These are phyloP conservation scores for Agelaius phoeniceus DNA, from an alignment of 2,113 vertebrate species.

Conservation along the genomic window DNA sequence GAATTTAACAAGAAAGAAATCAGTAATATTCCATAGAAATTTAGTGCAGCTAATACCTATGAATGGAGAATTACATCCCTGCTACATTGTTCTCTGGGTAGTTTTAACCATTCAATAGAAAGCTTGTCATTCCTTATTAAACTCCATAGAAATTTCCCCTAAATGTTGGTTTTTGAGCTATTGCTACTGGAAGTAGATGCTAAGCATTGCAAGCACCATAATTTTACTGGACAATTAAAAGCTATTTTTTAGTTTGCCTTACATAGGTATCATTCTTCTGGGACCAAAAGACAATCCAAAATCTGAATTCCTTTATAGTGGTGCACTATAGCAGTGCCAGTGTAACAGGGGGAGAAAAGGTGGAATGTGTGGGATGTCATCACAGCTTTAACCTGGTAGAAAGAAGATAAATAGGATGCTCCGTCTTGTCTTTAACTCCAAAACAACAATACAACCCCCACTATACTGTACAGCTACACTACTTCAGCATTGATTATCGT, in stretches of 20 bases:
- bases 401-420: neutral
- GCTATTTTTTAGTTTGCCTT: neutral
- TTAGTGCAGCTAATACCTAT: neutral
- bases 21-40: neutral
- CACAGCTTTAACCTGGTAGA: neutral
- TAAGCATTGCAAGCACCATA: neutral
- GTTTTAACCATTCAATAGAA: neutral
- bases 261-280: neutral
- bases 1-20: neutral
- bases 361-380: too few relatives aligned
- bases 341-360: neutral
- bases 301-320: neutral
- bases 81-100: neutral
- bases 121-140: neutral
- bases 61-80: neutral
- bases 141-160: neutral
- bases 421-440: neutral
- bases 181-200: neutral
- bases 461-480: neutral
- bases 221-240: neutral
- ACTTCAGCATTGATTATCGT: neutral
- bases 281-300: neutral
- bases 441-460: neutral
- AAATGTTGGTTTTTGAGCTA: neutral
- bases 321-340: fast-evolving